Conservation (phyloP, 2,888 invertebrate species). For the Neoascia interrupta region DNA sequence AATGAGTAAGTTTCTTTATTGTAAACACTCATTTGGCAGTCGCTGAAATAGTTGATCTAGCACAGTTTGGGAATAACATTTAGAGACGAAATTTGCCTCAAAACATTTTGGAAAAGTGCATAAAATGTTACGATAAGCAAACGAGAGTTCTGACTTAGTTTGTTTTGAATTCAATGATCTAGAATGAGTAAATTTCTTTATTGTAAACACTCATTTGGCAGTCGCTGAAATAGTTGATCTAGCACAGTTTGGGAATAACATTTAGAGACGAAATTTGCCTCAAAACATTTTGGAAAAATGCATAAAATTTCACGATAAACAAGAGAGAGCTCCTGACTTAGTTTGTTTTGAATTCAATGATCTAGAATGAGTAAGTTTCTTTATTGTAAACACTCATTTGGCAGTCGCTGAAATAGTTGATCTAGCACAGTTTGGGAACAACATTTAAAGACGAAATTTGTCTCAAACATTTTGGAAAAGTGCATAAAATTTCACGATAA, state of each 20-base stretch:
- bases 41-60: conserved; percentile 33
- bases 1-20: conserved; percentile 48
- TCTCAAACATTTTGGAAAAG: conserved; percentile 28
- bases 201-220: conserved; percentile 59
- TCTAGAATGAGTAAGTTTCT: conserved; percentile 53
- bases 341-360: conserved; percentile 31
- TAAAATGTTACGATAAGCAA: too few relatives aligned
- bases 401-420: conserved; percentile 32
- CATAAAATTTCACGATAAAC: neutral
- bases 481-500: neutral
- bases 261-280: neutral
- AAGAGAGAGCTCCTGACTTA: neutral
- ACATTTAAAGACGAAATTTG: neutral
- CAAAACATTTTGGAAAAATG: neutral
- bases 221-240: conserved; percentile 38
- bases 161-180: conserved; percentile 37
- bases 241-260: conserved; percentile 20
- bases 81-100: neutral
- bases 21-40: conserved; percentile 51
- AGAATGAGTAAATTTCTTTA: conserved; percentile 36
- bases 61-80: conserved; percentile 16
- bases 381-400: conserved; percentile 50
- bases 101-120: conserved; percentile 31
- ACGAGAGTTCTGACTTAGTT: too few relatives aligned
- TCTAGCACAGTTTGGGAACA: conserved; percentile 27